Evolutionary conservation across 1,140 invertebrate genomes (phyloP), one percentile per base, ranked within the genome.

Genomic region (Oncopeltus fasciatus): DNA sequence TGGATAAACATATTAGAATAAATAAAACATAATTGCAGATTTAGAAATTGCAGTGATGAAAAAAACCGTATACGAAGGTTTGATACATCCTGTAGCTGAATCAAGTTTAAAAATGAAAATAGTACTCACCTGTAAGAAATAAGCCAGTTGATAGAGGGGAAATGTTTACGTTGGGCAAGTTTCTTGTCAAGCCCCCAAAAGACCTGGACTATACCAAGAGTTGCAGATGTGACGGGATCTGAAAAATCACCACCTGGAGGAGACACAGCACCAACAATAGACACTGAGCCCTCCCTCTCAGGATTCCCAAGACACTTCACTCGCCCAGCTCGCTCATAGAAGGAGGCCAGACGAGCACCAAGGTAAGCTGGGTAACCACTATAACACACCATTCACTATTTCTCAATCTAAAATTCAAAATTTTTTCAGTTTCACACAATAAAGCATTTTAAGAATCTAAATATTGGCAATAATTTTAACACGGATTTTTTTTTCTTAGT

Each of bases 151-250:
- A 99, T 94, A 61, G 95, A 98, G 43, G 97, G 97, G 82, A 99
- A 99, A 78, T 99, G 97, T 77, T 99, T 99, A 65, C 97, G 82
- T 77, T 99, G 97, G 2, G 97, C 97, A 53, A 99, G 80, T 75
- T 99, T 99, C 76, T 99, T 99, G 74, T 99, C 97, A 68, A 99
- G 79, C 69, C 97, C 97, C 96, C 96, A 99, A 80, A 98, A 98
- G 73, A 99, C 97, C 80, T 99, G 96, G 21, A 99, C 96, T 74
- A 99, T 99, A 84, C 95, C 92, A 57, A 99, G 82, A 24, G 97
- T 99, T 62, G 96, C 95, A 8, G 95, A 95, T 4, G 97, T 99
- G 26, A 99, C 97, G 64, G 97, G 97, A 83, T 99, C 97, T 31
- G 97, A 98, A 81, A 99, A 99, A 76, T 99, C 97, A 83, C 97